These are phyloP conservation scores for Anoncus sp. DNA, from an alignment of 2,888 invertebrate species.

Conservation along the genomic window DNA sequence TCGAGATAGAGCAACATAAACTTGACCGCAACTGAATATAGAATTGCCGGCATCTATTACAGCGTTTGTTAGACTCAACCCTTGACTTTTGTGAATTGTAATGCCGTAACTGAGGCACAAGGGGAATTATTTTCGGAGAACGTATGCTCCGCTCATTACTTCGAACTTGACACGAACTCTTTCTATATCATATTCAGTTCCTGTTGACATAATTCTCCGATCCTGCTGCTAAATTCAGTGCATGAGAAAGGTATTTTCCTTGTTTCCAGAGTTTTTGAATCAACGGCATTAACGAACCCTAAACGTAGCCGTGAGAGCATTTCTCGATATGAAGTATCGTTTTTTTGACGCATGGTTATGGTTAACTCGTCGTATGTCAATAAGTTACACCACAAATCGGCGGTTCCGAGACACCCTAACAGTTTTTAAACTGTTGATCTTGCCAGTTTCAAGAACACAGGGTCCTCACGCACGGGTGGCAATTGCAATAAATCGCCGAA, in stretches of 20 bases:
- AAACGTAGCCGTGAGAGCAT: conserved; percentile 63
- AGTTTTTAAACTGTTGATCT: conserved; percentile 62
- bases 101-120: background rate
- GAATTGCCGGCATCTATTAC: conserved; percentile 66
- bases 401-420: conserved; percentile 65
- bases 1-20: conserved; percentile 66
- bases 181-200: background rate
- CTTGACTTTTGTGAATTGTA: conserved; percentile 55
- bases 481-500: conserved; percentile 74
- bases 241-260: conserved; percentile 66
- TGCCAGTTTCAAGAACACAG: conserved; percentile 69
- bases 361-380: conserved; percentile 72
- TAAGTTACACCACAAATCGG: conserved; percentile 69
- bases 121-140: background rate
- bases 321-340: conserved; percentile 65
- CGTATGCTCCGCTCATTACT: background rate
- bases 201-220: conserved; percentile 62
- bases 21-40: conserved; percentile 64
- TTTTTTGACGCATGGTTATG: conserved; percentile 70
- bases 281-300: conserved; percentile 29
- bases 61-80: conserved; percentile 65
- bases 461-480: conserved; percentile 70
- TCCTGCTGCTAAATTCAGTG: conserved; percentile 56
- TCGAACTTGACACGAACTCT: background rate
- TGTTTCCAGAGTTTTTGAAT: conserved; percentile 33